phyloP scores from a whole-genome alignment of 1,140 invertebrate species.

The Battus philenor region DNA sequence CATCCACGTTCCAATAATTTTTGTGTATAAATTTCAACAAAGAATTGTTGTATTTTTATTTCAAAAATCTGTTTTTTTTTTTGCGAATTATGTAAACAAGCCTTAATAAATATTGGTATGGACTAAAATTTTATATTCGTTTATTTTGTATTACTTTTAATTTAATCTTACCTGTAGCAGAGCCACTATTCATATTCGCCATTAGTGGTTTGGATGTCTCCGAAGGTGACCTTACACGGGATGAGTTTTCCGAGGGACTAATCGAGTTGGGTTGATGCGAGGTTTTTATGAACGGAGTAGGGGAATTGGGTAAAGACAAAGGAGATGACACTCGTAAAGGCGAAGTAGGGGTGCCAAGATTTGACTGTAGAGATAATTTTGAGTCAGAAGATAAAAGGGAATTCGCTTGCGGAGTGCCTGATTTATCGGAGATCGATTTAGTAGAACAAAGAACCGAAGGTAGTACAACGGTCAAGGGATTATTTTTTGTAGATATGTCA shows the following conservation, averaged over 20 bases:
- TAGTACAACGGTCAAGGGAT: conserved; percentile 47
- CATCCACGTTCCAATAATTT: no score
- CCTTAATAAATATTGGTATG: no score
- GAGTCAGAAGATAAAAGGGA: conserved; percentile 48
- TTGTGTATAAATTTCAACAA: no score
- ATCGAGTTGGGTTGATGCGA: conserved; percentile 30
- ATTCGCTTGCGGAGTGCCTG: conserved; percentile 30
- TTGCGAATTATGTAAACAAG: no score
- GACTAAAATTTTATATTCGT: neutral
- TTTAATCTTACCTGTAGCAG: conserved; percentile 58
- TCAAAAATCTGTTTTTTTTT: no score
- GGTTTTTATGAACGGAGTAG: conserved; percentile 43
- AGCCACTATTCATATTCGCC: conserved; percentile 38
- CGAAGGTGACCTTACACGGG: conserved; percentile 13
- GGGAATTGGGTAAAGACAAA: conserved; percentile 52
- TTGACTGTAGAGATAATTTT: conserved; percentile 56
- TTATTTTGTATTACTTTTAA: neutral
- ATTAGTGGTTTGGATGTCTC: conserved; percentile 22
- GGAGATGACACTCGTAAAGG: conserved; percentile 52
- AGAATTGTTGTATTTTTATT: no score
- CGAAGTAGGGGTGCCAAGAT: conserved; percentile 57
- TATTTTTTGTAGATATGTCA: conserved; percentile 29
- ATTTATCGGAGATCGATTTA: conserved; percentile 30
- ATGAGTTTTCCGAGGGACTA: conserved; percentile 33
- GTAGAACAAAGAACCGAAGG: conserved; percentile 56